Evolutionary conservation across 2,797 vertebrate species (phyloP).

Genomic region (Alca torda): DNA sequence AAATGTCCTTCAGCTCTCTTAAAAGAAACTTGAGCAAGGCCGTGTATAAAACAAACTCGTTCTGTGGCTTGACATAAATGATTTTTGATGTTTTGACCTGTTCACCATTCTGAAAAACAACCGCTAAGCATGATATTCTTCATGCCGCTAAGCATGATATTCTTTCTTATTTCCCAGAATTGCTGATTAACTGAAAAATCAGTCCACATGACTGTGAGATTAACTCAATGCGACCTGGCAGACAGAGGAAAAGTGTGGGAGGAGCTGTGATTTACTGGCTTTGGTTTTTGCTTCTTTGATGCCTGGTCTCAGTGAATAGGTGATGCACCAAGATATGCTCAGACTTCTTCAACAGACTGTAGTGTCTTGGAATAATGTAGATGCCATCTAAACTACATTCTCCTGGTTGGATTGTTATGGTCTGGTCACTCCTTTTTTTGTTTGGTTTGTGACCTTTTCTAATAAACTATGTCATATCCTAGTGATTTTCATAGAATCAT

Average conservation of each 20-base stretch:
- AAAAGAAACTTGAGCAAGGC: neutral
- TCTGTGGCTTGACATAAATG: neutral
- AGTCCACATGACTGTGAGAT: neutral
- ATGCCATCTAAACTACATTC: neutral
- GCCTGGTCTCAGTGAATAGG: neutral
- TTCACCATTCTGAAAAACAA: neutral
- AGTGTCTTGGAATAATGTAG: neutral
- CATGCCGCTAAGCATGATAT: neutral
- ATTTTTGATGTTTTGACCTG: neutral
- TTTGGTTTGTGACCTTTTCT: neutral
- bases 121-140: neutral
- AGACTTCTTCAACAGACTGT: neutral
- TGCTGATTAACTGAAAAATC: neutral
- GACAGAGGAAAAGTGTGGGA: neutral
- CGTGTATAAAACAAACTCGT: neutral
- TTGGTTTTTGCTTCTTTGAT: neutral
- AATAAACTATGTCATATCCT: neutral
- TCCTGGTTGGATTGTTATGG: neutral
- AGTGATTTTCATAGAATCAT: neutral
- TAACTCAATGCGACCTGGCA: neutral
- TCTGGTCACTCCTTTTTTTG: neutral
- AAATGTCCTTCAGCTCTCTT: neutral
- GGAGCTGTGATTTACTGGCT: neutral
- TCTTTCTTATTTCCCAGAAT: neutral
- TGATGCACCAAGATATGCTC: neutral